phyloP scores from a whole-genome alignment of 2,888 invertebrate species.

The Agrypnus murinus region DNA sequence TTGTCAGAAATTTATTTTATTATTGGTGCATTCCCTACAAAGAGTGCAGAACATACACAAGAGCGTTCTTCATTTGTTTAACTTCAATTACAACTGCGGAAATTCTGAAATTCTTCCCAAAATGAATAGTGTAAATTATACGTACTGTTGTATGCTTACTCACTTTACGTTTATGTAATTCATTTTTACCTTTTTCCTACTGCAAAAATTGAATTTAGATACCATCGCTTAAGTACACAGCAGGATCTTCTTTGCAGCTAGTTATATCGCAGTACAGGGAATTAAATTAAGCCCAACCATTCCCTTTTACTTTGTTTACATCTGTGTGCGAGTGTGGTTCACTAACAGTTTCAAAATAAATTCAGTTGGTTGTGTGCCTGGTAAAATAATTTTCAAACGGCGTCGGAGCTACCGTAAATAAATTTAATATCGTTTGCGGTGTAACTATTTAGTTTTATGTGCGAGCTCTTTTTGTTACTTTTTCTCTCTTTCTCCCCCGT shows the following conservation, averaged over 20 bases:
- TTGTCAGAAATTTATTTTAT: conserved; percentile 45
- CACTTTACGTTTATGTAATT: too few species aligned
- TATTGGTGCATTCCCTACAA: conserved; percentile 27
- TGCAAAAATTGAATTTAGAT: neutral
- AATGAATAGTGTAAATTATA: too few species aligned
- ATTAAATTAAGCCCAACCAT: conserved; percentile 30
- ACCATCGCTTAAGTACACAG: conserved; percentile 23
- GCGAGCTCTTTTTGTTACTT: conserved; percentile 13
- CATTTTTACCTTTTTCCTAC: too few species aligned
- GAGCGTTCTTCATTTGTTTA: too few species aligned
- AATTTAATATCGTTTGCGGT: conserved; percentile 21
- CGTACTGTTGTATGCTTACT: too few species aligned
- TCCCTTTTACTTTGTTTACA: conserved; percentile 36
- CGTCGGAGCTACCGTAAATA: conserved; percentile 4
- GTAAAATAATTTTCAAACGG: conserved; percentile 21
- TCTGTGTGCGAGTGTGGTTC: conserved; percentile 24
- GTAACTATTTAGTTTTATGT: conserved; percentile 24
- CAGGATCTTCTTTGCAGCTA: conserved; percentile 29
- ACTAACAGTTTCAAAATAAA: conserved; percentile 24
- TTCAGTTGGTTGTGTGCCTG: neutral
- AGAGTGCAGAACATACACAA: too few species aligned
- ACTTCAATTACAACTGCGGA: too few species aligned
- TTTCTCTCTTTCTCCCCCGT: too few species aligned
- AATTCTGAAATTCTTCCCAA: too few species aligned
- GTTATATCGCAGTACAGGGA: conserved; percentile 21